A percentile compares a stretch with the other conserved stretches of the same genome.
Conservation (phyloP, 1,140 invertebrate genomes). For the Ladona fulva region DNA sequence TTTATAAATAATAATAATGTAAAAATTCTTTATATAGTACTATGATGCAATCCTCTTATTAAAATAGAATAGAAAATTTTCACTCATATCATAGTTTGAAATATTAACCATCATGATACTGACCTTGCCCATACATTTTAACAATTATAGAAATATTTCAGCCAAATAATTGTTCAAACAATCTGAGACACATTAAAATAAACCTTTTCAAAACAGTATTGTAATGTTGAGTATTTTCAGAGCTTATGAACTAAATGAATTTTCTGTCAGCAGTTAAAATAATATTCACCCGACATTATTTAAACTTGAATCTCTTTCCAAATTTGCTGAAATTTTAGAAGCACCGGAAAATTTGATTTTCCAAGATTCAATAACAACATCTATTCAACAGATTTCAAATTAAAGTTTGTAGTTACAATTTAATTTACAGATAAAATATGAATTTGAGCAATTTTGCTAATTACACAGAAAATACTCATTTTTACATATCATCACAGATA, state of each 20-base stretch:
- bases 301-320: not conserved
- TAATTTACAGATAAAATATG: not conserved
- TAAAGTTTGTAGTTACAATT: not conserved
- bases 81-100: too few species aligned
- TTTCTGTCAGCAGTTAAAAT: not conserved
- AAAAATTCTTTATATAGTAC: too few species aligned
- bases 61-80: too few species aligned
- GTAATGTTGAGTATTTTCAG: not conserved
- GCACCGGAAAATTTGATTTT: not conserved
- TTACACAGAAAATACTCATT: conserved; percentile 8
- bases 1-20: too few species aligned
- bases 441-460: not conserved
- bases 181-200: not conserved
- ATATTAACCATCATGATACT: too few species aligned
- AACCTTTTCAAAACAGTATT: not conserved
- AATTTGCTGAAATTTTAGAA: not conserved
- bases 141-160: too few species aligned
- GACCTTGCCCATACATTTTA: too few species aligned
- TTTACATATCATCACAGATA: not conserved
- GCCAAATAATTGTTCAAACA: too few species aligned
- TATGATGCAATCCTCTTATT: too few species aligned
- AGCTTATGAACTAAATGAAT: not conserved
- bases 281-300: too few species aligned
- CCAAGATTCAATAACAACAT: not conserved
- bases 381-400: not conserved